Evolutionary conservation across 2,888 invertebrate species (phyloP).

Genomic region (Fissipunctia ypsillon): DNA sequence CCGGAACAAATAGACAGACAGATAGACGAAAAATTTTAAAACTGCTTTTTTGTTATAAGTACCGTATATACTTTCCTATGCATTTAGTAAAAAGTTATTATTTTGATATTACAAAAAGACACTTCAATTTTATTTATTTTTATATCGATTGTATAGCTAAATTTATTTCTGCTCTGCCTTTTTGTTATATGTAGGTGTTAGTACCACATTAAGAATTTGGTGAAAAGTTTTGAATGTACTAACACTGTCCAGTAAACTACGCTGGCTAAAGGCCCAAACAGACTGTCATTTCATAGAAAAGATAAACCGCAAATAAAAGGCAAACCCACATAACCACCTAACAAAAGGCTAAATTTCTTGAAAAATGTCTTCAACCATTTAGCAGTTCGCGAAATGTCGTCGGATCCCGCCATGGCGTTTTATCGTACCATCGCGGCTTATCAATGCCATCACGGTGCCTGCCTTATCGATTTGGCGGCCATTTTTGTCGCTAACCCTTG

Average conservation of each 20-base stretch:
- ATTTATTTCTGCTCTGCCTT: not conserved
- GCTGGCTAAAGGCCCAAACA: not conserved
- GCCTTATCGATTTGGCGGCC: conserved; percentile 51
- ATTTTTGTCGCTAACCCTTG: conserved; percentile 53
- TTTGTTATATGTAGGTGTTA: no score
- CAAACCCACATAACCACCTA: not conserved
- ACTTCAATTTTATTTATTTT: no score
- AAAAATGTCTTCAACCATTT: conserved; percentile 30
- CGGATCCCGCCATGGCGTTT: conserved; percentile 28
- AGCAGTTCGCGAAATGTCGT: conserved; percentile 23
- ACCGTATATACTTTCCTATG: no score
- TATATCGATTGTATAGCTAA: no score
- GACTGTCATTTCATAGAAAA: not conserved
- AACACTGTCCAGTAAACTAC: not conserved
- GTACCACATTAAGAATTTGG: no score
- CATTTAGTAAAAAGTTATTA: no score
- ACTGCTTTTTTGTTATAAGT: no score
- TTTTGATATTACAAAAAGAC: no score
- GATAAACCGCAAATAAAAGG: conserved; percentile 1
- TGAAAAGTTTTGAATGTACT: not conserved
- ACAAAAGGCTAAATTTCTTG: conserved; percentile 29
- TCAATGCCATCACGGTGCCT: conserved; percentile 54
- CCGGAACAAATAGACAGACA: no score
- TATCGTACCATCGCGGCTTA: conserved; percentile 53
- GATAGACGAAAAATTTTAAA: no score